A percentile compares a stretch with the other conserved stretches of the same genome.
phyloP scores from a whole-genome alignment of 2,113 vertebrate species.

The Rissa tridactyla region DNA sequence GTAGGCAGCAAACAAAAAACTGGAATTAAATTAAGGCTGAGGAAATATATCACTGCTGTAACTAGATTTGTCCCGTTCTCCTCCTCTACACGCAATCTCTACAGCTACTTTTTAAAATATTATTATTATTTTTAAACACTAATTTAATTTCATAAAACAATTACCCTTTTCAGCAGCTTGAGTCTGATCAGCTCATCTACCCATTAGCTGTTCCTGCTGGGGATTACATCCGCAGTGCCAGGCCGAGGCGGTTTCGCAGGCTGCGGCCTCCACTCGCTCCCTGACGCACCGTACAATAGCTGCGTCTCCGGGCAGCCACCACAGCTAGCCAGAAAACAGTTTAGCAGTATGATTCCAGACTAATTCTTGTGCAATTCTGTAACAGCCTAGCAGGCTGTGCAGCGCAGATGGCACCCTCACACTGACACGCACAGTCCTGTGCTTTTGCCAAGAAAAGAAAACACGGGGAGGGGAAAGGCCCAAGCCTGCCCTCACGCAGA shows the following conservation, averaged over 20 bases:
- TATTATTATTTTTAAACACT: neutral
- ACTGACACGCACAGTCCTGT: neutral
- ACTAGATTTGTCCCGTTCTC: constrained; percentile 21
- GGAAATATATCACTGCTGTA: neutral
- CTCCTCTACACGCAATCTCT: neutral
- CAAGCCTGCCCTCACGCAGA: neutral
- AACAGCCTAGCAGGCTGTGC: neutral
- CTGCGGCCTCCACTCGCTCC: neutral
- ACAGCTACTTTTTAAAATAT: neutral
- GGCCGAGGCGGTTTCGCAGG: neutral
- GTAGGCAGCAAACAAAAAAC: neutral
- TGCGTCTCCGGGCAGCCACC: neutral
- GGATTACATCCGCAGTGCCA: neutral
- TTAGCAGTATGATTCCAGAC: neutral
- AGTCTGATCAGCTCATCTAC: neutral
- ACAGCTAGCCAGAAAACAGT: neutral
- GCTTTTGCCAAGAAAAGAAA: neutral
- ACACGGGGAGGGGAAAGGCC: neutral
- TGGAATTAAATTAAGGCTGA: constrained; percentile 11
- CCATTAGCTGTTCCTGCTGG: neutral
- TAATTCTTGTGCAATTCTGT: neutral
- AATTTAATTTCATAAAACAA: constrained; percentile 33
- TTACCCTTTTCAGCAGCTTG: neutral
- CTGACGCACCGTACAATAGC: neutral
- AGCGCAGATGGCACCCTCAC: constrained; percentile 27